These are phyloP conservation scores for Lepus europaeus DNA, from an alignment of 2,113 vertebrate genomes.

Conservation along the genomic window DNA sequence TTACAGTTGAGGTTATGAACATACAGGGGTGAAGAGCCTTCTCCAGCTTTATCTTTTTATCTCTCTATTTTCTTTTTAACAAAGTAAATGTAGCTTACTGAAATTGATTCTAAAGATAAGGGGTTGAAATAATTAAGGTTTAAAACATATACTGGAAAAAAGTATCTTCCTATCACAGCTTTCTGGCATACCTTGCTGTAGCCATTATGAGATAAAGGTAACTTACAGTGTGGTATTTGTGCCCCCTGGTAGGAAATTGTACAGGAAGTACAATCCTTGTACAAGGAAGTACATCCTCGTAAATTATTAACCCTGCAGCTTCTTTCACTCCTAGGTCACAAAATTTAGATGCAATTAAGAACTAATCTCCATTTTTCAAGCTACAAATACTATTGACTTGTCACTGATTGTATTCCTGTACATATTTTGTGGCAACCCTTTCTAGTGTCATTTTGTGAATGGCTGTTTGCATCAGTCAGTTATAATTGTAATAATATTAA, in stretches of 20 bases:
- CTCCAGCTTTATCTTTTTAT: not conserved
- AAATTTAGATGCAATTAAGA: constrained; percentile 10
- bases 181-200: not conserved
- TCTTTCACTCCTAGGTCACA: not conserved
- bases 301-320: not conserved
- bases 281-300: not conserved
- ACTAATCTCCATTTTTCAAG: not conserved
- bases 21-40: not conserved
- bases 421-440: constrained; percentile 29
- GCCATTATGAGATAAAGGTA: not conserved
- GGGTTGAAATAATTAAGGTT: not conserved
- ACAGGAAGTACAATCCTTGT: not conserved
- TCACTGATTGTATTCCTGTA: constrained; percentile 9
- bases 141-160: not conserved
- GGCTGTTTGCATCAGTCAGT: constrained; percentile 16
- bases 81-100: not conserved
- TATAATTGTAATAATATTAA: constrained; percentile 5
- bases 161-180: not conserved
- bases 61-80: not conserved
- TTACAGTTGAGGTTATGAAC: not conserved
- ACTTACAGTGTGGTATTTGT: fast-evolving
- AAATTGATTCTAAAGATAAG: not conserved
- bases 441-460: constrained; percentile 28
- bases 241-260: not conserved
- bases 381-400: constrained; percentile 8